These are phyloP conservation scores for Hetaerina americana DNA, from an alignment of 1,140 invertebrate genomes.

Conservation along the genomic window DNA sequence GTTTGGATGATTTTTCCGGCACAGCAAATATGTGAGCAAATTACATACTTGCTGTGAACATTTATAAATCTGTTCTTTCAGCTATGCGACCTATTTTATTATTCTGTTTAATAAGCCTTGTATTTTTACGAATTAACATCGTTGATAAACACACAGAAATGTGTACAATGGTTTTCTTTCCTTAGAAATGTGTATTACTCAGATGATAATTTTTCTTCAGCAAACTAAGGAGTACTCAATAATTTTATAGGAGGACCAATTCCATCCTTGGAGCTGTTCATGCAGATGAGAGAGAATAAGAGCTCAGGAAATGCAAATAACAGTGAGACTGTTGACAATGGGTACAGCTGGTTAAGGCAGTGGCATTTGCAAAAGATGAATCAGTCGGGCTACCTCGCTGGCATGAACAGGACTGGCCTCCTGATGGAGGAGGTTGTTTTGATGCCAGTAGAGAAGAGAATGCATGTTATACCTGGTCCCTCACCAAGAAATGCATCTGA, in stretches of 20 bases:
- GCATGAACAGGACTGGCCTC: too few relatives aligned
- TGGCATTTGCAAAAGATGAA: background rate
- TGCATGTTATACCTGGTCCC: background rate
- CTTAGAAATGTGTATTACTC: background rate
- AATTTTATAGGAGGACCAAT: background rate
- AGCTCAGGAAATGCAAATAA: background rate
- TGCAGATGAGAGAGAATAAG: background rate
- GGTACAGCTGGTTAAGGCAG: background rate
- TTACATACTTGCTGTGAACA: too few relatives aligned
- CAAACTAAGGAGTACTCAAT: background rate
- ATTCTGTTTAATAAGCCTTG: background rate
- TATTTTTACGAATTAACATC: background rate
- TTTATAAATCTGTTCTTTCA: too few relatives aligned
- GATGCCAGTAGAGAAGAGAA: background rate
- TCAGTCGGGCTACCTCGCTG: background rate
- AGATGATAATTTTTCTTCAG: background rate
- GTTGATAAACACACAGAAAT: background rate
- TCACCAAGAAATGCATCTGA: background rate
- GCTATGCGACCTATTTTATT: too few relatives aligned
- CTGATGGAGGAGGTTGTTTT: background rate
- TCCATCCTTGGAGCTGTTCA: background rate
- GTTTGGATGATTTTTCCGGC: too few relatives aligned
- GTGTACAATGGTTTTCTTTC: background rate
- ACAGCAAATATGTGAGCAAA: too few relatives aligned
- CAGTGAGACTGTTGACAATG: background rate